Base-by-base conservation (phyloP, 2,797 vertebrate genomes). In the Sebastiscus tertius region DNA sequence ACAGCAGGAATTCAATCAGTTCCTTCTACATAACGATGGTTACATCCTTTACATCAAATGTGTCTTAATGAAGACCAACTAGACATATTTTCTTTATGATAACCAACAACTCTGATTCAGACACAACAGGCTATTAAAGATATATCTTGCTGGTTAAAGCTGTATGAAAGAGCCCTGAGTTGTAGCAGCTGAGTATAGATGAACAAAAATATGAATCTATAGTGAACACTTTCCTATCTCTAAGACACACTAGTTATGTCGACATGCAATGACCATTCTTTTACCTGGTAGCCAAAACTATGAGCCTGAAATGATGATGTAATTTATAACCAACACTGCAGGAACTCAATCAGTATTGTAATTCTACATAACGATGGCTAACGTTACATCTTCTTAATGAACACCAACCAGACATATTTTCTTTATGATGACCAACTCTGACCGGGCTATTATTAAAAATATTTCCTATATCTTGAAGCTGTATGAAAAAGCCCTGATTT, bases 51-150 rank as follows among this genome's bases (percentile, higher is more conserved):
- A 24, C 24, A 24, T 24, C 24, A 24, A 24, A 24, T 24, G 24
- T 26, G 2, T 70, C 20, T 26, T 2, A n/a, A 31, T 46, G 1
- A 4, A 3, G 9, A 13, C 7, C 11, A 18, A 46, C 16, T 2
- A 10, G 10, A 52, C 22, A 39, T 6, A 59, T 6, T 33, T 18
- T 10, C 5, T n/a, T 26, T 1, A 8, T 2, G 13, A 55, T 3
- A 24, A 24, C 12, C 1, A 29, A 11, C 8, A 10, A 2, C 46
- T 58, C 2, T 24, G 5, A n/a, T 8, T 61, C 18, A 54, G 3
- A 33, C 1, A 20, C 7, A 22, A 2, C 6, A 0, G 11, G 5
- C 3, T 18, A 1, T 7, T 11, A 10, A 5, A 5, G 5, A 20
- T 11, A 14, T 31, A 10, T 61, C 5, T 33, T 13, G 14, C 27